phyloP scores from a whole-genome alignment of 2,888 invertebrate species.

The Phytoseiulus persimilis region DNA sequence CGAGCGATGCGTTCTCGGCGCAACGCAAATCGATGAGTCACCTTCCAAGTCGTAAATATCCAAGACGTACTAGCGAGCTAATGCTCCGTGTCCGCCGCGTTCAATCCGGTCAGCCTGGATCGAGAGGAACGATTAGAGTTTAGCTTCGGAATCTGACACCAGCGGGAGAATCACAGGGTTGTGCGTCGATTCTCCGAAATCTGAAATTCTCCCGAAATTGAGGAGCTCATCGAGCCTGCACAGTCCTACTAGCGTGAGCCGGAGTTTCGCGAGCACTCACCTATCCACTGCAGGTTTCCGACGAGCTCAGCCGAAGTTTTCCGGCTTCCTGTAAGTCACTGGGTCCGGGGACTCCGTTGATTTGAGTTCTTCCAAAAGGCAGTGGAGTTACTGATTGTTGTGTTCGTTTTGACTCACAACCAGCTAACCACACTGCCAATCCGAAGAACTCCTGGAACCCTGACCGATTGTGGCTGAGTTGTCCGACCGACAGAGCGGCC shows the following conservation, averaged over 20 bases:
- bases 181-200: too few species aligned
- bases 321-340: too few species aligned
- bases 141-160: not conserved
- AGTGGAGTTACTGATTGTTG: conserved; percentile 36
- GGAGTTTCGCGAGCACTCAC: too few species aligned
- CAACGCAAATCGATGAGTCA: not conserved
- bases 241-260: too few species aligned
- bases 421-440: conserved; percentile 39
- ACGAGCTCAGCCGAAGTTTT: too few species aligned
- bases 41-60: not conserved
- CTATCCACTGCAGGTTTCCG: too few species aligned
- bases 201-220: too few species aligned
- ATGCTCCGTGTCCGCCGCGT: not conserved
- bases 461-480: not conserved
- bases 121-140: not conserved
- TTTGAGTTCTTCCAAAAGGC: conserved; percentile 29
- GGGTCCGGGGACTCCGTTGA: not conserved
- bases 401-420: not conserved
- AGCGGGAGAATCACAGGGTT: too few species aligned
- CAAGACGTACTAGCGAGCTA: not conserved
- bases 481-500: not conserved
- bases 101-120: not conserved
- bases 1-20: not conserved
- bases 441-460: conserved; percentile 15
- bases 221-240: too few species aligned